phyloP scores from a whole-genome alignment of 37 sponge, comb jelly and placozoan genomes.

The Spongilla lacustris region DNA sequence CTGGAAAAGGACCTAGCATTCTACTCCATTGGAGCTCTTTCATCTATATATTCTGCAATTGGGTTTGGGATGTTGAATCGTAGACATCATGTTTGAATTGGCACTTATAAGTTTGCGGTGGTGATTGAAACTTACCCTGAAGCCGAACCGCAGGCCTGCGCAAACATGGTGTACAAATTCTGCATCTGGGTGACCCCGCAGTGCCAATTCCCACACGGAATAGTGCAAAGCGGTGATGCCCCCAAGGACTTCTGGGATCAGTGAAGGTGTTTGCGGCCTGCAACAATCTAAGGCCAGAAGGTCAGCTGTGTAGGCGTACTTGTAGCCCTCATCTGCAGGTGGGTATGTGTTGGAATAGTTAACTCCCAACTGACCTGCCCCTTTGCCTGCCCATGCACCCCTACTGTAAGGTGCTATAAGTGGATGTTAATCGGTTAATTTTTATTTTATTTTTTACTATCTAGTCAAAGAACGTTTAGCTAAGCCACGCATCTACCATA shows the following conservation, averaged over 20 bases:
- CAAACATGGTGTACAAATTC: constrained; percentile 2
- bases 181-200: constrained; percentile 4
- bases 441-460: not conserved
- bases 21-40: constrained; percentile 5
- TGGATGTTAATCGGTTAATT: too few relatives aligned
- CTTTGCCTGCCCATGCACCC: not conserved
- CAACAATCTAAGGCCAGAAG: not conserved
- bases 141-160: constrained; percentile 2
- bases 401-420: not conserved
- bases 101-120: not conserved
- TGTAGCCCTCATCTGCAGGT: not conserved
- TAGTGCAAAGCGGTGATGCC: not conserved
- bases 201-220: constrained; percentile 3
- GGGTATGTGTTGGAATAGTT: not conserved
- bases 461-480: not conserved
- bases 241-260: not conserved
- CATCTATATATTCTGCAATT: constrained; percentile 5
- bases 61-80: not conserved
- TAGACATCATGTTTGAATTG: not conserved
- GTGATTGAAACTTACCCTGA: not conserved
- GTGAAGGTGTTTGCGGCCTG: not conserved
- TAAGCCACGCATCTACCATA: not conserved
- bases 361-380: not conserved
- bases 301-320: constrained; percentile 12
- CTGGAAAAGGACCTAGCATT: constrained; percentile 27